Conservation (phyloP, 2,888 invertebrate species). For the Chaitophorus viminalis region DNA sequence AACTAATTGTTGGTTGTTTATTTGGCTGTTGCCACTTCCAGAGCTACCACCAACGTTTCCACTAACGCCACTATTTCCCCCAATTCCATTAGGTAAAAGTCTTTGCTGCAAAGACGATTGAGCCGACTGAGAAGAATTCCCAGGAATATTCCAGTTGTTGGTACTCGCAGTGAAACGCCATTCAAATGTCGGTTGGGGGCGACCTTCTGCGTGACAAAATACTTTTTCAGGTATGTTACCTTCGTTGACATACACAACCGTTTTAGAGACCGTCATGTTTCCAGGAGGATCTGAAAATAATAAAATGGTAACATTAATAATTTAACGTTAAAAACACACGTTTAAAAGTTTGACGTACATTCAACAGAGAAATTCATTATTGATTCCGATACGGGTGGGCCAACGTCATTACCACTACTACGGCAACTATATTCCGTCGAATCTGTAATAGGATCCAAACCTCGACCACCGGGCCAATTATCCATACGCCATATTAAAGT, state of each 20-base stretch:
- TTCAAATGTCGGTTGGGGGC: constrained; percentile 77
- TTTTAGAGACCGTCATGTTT: constrained; percentile 78
- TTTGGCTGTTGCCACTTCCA: constrained; percentile 76
- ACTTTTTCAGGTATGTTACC: constrained; percentile 72
- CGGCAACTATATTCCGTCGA: constrained; percentile 86
- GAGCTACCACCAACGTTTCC: constrained; percentile 74
- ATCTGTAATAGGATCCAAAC: constrained; percentile 78
- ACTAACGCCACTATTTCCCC: constrained; percentile 68
- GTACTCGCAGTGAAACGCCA: constrained; percentile 74
- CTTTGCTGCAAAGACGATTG: constrained; percentile 39
- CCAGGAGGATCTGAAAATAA: constrained; percentile 80
- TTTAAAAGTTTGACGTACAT: constrained; percentile 75
- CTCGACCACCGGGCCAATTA: constrained; percentile 80
- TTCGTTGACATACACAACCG: constrained; percentile 71
- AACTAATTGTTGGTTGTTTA: constrained; percentile 71
- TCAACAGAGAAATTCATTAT: constrained; percentile 88
- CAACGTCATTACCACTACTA: constrained; percentile 81
- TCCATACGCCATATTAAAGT: constrained; percentile 89
- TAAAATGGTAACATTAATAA: neutral
- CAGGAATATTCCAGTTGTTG: constrained; percentile 66
- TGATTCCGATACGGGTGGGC: constrained; percentile 79
- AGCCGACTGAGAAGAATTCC: neutral
- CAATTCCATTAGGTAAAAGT: neutral
- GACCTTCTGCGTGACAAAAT: constrained; percentile 74
- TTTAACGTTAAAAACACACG: neutral